Base-by-base conservation (phyloP, 2,113 vertebrate species). In the Zosterops hypoxanthus region DNA sequence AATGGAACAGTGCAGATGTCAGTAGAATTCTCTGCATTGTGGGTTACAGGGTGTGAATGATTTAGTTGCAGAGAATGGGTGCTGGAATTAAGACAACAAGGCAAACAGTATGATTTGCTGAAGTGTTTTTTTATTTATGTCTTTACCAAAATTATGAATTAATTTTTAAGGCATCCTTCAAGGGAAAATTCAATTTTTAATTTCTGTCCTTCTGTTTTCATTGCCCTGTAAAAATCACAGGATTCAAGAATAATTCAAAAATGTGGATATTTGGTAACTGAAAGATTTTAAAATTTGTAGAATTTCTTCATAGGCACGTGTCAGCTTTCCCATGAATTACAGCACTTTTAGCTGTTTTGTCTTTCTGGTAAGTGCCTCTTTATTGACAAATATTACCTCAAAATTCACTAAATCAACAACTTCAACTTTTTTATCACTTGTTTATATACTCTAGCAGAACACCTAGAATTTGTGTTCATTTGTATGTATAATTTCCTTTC, bases 401-500 rank as follows among this genome's bases (percentile, higher is more conserved):
- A 92, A 88, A 36, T 53, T 65, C 28, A 34, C 23, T 73, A 80
- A 88, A 90, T 86, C 16, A 87, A 41, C 28, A 56, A 17, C n/a
- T 68, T 49, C 36, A 69, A 39, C 34, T 80, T 92, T 76, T 73
- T 15, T 76, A 59, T 70, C n/a, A 52, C 20, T 52, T 89, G 12
- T 55, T 82, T 78, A 78, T 52, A 24, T 33, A 64, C 3, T 29
- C 8, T n/a, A 83, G 6, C 11, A 82, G 11, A 42, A 6, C 31
- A 63, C 29, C 52, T 5, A 63, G 57, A 81, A 28, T 56, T 65
- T 72, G 7, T 77, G 29, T 57, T 15, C 24, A 34, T 61, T 87
- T 82, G 26, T 36, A 34, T 12, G 21, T 12, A 60, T 20, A 3
- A 65, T 59, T 85, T 69, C 7, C 82, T 61, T 56, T 66, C 47